These are phyloP conservation scores for Plumapathes pennacea DNA, from an alignment of 92 coral and sea anemone species.

Conservation along the genomic window DNA sequence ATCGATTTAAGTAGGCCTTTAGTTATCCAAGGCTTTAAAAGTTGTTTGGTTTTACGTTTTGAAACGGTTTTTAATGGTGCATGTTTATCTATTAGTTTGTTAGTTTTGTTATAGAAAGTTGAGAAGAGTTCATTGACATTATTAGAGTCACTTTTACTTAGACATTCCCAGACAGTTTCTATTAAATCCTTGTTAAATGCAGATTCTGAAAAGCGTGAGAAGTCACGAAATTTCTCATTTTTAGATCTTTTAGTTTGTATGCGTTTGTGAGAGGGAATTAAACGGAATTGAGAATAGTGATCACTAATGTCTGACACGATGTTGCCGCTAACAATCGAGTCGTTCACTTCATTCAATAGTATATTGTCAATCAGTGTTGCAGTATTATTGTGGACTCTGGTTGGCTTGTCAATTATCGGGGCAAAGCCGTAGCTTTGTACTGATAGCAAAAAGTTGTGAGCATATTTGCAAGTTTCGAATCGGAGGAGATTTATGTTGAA, in stretches of 20 bases:
- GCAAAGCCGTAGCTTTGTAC: conserved; percentile 32
- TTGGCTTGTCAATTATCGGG: conserved; percentile 33
- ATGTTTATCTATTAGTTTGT: too few relatives aligned
- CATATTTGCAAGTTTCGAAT: conserved; percentile 26
- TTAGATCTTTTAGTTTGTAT: not conserved
- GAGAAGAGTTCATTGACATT: too few relatives aligned
- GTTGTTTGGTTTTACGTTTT: too few relatives aligned
- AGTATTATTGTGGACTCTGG: conserved; percentile 32
- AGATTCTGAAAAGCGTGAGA: too few relatives aligned
- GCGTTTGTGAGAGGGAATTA: not conserved
- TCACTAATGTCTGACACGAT: conserved; percentile 4
- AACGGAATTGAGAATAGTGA: conserved; percentile 11
- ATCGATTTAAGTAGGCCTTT: too few relatives aligned
- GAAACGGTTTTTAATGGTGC: too few relatives aligned
- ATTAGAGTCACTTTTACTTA: too few relatives aligned
- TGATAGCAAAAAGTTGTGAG: conserved; percentile 31
- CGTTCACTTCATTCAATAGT: conserved; percentile 7
- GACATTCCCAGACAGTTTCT: too few relatives aligned
- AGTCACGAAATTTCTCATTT: too few relatives aligned
- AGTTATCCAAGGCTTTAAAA: too few relatives aligned
- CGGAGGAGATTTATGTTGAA: conserved; percentile 6
- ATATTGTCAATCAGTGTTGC: conserved; percentile 42
- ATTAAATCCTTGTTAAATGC: too few relatives aligned
- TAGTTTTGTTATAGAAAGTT: too few relatives aligned
- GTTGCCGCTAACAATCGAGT: conserved; percentile 15